These are phyloP conservation scores for Epirrita christyi DNA, from an alignment of 2,888 invertebrate genomes.

Conservation along the genomic window DNA sequence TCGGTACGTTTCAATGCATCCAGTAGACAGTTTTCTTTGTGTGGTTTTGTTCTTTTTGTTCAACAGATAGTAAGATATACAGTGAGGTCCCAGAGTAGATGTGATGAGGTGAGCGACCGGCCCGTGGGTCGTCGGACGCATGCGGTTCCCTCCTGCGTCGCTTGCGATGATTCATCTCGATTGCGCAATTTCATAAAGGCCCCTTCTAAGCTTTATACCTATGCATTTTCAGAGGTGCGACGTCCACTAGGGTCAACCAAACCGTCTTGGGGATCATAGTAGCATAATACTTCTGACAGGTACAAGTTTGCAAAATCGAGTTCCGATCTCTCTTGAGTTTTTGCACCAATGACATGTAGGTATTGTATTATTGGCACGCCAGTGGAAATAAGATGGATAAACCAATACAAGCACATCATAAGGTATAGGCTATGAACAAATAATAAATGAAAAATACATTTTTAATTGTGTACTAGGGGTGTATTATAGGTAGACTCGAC, in stretches of 20 bases:
- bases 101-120: constrained; percentile 72
- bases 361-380: constrained; percentile 14
- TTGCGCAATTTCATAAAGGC: constrained; percentile 53
- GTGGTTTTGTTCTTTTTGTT: constrained; percentile 7
- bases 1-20: constrained; percentile 2
- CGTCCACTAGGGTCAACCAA: too few species aligned
- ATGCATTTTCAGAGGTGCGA: background rate
- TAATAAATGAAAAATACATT: too few species aligned
- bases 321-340: too few species aligned
- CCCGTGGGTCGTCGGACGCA: constrained; percentile 68
- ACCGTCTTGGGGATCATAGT: too few species aligned
- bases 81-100: constrained; percentile 25
- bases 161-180: constrained; percentile 43
- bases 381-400: constrained; percentile 4
- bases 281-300: too few species aligned
- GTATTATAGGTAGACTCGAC: background rate
- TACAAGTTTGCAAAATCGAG: too few species aligned
- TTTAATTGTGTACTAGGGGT: background rate
- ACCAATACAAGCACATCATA: constrained; percentile 6
- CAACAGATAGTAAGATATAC: constrained; percentile 1
- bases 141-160: constrained; percentile 42
- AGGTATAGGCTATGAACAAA: too few species aligned
- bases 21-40: constrained; percentile 8
- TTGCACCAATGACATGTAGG: too few species aligned
- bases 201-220: constrained; percentile 30